Percentiles rank a stretch among this genome's conserved stretches.
Evolutionary conservation across 2,113 vertebrate genomes (phyloP).

Genomic region (Mastomys natalensis): DNA sequence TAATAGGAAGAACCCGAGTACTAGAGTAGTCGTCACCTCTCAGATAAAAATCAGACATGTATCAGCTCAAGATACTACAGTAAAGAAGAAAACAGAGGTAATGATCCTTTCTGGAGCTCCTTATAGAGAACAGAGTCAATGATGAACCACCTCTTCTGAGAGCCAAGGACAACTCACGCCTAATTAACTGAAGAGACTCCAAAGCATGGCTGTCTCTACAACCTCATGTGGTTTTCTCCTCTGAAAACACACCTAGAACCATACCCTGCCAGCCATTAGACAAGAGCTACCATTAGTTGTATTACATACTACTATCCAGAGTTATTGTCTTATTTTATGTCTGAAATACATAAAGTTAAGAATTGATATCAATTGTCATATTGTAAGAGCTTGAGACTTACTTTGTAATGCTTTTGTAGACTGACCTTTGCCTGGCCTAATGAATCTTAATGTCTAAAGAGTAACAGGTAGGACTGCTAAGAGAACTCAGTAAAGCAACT

Average conservation of each 20-base stretch:
- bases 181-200: neutral
- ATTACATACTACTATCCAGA: neutral
- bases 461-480: neutral
- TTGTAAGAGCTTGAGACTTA: neutral
- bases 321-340: conserved; percentile 1
- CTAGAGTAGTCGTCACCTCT: neutral
- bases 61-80: neutral
- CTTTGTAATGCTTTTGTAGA: neutral
- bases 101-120: neutral
- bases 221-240: neutral
- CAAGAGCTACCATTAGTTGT: neutral
- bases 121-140: neutral
- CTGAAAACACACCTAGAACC: neutral
- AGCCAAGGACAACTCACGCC: neutral
- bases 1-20: neutral
- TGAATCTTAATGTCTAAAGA: neutral
- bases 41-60: neutral
- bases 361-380: neutral
- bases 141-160: neutral
- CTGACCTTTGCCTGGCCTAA: neutral
- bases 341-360: neutral
- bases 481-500: neutral
- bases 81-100: neutral
- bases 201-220: neutral
- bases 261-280: neutral